Conservation (phyloP, 2,113 vertebrate species). For the Phoxinus phoxinus region DNA sequence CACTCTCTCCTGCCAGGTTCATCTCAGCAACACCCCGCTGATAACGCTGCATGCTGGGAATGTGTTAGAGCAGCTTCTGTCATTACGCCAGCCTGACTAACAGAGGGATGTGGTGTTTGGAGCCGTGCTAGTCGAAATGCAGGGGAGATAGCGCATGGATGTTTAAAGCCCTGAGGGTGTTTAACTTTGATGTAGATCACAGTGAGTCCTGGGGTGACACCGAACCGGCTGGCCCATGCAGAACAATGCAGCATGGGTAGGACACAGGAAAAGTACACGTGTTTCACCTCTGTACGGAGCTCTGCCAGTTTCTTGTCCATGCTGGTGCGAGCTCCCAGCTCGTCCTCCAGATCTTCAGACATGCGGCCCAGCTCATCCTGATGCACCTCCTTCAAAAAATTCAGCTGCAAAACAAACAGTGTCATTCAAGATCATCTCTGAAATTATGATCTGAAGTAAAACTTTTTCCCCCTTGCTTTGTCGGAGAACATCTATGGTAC, state of each 20-base stretch:
- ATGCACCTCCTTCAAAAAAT: slow-evolving; percentile 93
- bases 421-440: not conserved
- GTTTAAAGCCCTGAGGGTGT: slow-evolving; percentile 2
- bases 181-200: slow-evolving; percentile 24
- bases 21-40: not conserved
- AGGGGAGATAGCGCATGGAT: slow-evolving; percentile 11
- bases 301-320: slow-evolving; percentile 98
- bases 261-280: not conserved
- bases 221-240: not conserved
- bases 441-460: not conserved
- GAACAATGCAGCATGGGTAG: not conserved
- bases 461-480: not conserved
- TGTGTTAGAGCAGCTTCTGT: slow-evolving; percentile 20
- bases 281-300: slow-evolving; percentile 87
- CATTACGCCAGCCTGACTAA: slow-evolving; percentile 18
- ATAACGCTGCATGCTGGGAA: slow-evolving; percentile 18
- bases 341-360: slow-evolving; percentile 95
- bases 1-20: slow-evolving; percentile 25
- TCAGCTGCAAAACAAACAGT: slow-evolving; percentile 76
- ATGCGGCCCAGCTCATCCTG: slow-evolving; percentile 96
- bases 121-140: not conserved
- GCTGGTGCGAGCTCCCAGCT: slow-evolving; percentile 90
- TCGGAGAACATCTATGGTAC: not conserved
- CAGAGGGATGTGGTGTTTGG: not conserved
- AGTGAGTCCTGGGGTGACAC: not conserved